Percentiles rank a stretch among this genome's conserved stretches.
phyloP scores from a whole-genome alignment of 2,113 vertebrate genomes.

The Ancistrus triradiatus region DNA sequence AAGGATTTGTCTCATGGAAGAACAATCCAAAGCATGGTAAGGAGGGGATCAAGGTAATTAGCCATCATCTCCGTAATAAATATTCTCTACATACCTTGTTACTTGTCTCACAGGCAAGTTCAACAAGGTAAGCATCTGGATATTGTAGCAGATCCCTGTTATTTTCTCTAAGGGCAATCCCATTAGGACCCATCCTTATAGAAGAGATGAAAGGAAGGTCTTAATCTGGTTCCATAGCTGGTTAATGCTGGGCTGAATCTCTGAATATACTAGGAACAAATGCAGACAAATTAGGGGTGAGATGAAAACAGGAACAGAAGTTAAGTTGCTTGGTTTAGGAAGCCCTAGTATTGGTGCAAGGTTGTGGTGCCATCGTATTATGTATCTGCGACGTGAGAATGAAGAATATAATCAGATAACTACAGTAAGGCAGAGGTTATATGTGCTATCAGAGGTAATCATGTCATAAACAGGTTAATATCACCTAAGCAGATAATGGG shows the following conservation, averaged over 20 bases:
- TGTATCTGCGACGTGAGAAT: too few species aligned
- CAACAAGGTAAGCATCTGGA: conserved; percentile 67
- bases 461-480: too few species aligned
- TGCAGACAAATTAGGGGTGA: too few species aligned
- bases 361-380: neutral
- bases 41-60: conserved; percentile 50
- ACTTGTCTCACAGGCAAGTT: conserved; percentile 51
- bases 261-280: too few species aligned
- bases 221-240: conserved; percentile 25
- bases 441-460: too few species aligned
- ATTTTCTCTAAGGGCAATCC: conserved; percentile 31
- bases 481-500: too few species aligned
- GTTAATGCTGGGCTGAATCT: neutral
- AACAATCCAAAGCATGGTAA: conserved; percentile 51
- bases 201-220: conserved; percentile 13
- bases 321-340: too few species aligned
- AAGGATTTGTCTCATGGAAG: conserved; percentile 68
- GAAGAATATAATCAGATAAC: too few species aligned
- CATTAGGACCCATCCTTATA: conserved; percentile 59
- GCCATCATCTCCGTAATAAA: conserved; percentile 75
- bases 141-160: conserved; percentile 29
- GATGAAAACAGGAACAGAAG: too few species aligned
- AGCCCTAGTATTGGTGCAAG: too few species aligned
- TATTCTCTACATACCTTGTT: conserved; percentile 56
- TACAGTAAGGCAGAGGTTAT: too few species aligned